Evolutionary conservation across 2,888 invertebrate species (phyloP), one percentile per base, ranked within the genome.

Genomic region (Strigamia crassipes): DNA sequence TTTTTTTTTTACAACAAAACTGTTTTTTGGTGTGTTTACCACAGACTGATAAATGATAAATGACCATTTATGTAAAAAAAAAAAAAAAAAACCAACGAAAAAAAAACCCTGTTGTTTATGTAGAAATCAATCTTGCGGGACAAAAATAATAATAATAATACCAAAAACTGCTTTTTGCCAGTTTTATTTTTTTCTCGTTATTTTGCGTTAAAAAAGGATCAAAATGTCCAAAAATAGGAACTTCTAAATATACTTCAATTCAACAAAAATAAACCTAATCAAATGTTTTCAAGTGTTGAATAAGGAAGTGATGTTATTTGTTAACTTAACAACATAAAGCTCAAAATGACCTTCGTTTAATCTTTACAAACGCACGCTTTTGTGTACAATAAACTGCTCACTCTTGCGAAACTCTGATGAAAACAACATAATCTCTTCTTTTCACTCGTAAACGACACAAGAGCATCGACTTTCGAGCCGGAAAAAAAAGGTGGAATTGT

Each of bases 381-480:
- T 73, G 73, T 73, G 73, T 73, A 66, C 61, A 6, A 66, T 6
- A 5, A 66, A 23, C 21, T 66, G 61, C 73, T 73, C 73, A 31
- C 31, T 73, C 27, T 31, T 73, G 73, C 73, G 73, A 73, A 73
- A 27, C 66, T 27, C 27, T 8, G 66, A 66, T 9, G 27, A 66
- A 66, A 61, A 66, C 66, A 73, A 73, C 23, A 73, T 73, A 73
- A 73, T 31, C 23, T 73, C 73, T 23, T 31, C 73, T 27, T 73
- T 73, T 73, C 10, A 73, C 73, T 73, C 73, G 27, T 73, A 73
- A 31, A 73, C 31, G 27, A 31, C 27, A 73, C 31, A 31, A 73
- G 73, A 73, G 73, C 73, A 73, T 73, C 73, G 73, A 73, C 73
- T 73, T 66, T 73, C 73, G 13, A 56, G 73, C 31, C 27, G 66